A percentile compares a stretch with the other conserved stretches of the same genome.
Evolutionary conservation across 2,113 vertebrate species (phyloP).

Genomic region (Hucho hucho): DNA sequence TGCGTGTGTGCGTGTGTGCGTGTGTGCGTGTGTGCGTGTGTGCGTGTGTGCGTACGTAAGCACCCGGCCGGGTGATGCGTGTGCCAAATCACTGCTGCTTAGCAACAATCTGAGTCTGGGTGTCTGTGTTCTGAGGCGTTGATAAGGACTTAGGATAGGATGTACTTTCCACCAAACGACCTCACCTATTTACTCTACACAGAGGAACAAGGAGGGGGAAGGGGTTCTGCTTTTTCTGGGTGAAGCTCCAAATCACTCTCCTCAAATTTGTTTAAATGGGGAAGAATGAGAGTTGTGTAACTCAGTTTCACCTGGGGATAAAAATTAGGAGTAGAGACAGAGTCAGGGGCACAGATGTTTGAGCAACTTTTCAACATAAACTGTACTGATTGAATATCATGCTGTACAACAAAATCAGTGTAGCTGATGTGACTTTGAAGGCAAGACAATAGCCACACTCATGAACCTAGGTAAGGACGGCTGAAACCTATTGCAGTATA

Average conservation of each 20-base stretch:
- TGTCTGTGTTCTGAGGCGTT: conserved; percentile 50
- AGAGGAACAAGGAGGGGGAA: conserved; percentile 14
- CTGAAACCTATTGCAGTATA: background rate
- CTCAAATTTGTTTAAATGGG: conserved; percentile 3
- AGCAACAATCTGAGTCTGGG: conserved; percentile 63
- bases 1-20: background rate
- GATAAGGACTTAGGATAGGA: conserved; percentile 60
- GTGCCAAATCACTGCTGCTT: conserved; percentile 60
- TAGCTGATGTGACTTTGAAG: background rate
- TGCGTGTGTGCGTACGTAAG: background rate
- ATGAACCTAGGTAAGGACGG: background rate
- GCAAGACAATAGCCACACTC: background rate
- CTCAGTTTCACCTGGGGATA: conserved; percentile 26
- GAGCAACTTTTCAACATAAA: conserved; percentile 24
- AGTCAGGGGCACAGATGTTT: background rate
- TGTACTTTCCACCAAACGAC: conserved; percentile 49
- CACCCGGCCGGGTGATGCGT: conserved; percentile 50
- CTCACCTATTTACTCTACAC: conserved; percentile 44
- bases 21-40: background rate
- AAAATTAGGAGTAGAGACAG: too few species aligned
- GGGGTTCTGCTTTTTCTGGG: conserved; percentile 1
- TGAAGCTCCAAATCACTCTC: background rate
- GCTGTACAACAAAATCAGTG: conserved; percentile 12
- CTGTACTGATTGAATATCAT: conserved; percentile 29
- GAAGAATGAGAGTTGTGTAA: conserved; percentile 30